Evolutionary conservation across 2,113 vertebrate genomes (phyloP).

Genomic region (Phalacrocorax brasilianus): DNA sequence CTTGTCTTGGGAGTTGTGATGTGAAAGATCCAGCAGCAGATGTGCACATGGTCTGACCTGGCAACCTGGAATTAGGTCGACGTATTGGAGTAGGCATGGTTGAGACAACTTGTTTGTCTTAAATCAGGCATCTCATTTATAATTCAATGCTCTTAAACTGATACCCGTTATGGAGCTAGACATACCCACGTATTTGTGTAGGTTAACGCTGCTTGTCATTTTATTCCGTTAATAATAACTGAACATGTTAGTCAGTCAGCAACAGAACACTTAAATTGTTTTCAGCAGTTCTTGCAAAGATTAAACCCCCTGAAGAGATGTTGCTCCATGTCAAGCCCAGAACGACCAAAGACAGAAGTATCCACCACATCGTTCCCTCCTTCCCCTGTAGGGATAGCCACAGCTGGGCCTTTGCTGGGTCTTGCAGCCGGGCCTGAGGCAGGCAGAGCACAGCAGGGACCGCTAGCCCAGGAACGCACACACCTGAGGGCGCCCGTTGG

Average conservation of each 20-base stretch:
- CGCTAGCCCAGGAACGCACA: fast-evolving
- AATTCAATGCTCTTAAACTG: background rate
- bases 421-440: background rate
- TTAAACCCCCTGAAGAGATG: background rate
- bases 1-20: background rate
- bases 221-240: background rate
- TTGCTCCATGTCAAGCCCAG: background rate
- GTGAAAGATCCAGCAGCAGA: background rate
- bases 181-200: background rate
- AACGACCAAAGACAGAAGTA: background rate
- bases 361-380: background rate
- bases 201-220: background rate
- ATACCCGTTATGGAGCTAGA: background rate
- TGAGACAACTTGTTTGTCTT: background rate
- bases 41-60: background rate
- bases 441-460: background rate
- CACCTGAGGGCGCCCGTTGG: fast-evolving
- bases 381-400: fast-evolving
- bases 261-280: background rate
- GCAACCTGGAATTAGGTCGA: background rate
- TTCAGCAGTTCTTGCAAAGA: background rate
- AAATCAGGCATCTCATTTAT: background rate
- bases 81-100: background rate
- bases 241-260: background rate
- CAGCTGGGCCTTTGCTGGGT: background rate